Evolutionary conservation across 2,797 vertebrate genomes (phyloP).

Genomic region (Acipenser transmontanus): DNA sequence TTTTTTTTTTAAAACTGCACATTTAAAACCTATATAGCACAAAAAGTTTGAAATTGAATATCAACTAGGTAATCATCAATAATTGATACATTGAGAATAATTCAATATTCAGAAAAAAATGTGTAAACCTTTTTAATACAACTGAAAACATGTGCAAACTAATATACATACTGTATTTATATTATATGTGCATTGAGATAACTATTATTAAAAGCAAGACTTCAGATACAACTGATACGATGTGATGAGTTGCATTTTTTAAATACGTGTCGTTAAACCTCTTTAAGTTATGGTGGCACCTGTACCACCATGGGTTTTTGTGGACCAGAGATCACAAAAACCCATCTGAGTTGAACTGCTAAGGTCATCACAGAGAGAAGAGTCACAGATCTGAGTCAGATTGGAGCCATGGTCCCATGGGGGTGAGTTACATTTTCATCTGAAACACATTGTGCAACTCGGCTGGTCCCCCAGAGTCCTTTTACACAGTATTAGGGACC

Average conservation of each 20-base stretch:
- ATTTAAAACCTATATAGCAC: constrained; percentile 2
- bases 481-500: neutral
- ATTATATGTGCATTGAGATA: too few relatives aligned
- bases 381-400: neutral
- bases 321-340: neutral
- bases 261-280: too few relatives aligned
- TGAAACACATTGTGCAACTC: neutral
- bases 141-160: too few relatives aligned
- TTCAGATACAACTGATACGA: too few relatives aligned
- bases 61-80: too few relatives aligned
- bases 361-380: neutral
- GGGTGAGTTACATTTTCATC: neutral
- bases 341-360: neutral
- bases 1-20: neutral
- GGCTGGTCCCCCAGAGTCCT: neutral
- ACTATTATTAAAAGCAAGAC: too few relatives aligned
- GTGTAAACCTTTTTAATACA: too few relatives aligned
- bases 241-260: too few relatives aligned
- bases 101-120: too few relatives aligned
- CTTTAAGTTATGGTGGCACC: neutral
- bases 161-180: too few relatives aligned
- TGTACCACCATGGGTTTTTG: neutral
- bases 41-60: too few relatives aligned
- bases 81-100: too few relatives aligned
- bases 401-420: neutral